Evolutionary conservation across 2,113 vertebrate species (phyloP).

Genomic region (Benitochromis conjunctus): DNA sequence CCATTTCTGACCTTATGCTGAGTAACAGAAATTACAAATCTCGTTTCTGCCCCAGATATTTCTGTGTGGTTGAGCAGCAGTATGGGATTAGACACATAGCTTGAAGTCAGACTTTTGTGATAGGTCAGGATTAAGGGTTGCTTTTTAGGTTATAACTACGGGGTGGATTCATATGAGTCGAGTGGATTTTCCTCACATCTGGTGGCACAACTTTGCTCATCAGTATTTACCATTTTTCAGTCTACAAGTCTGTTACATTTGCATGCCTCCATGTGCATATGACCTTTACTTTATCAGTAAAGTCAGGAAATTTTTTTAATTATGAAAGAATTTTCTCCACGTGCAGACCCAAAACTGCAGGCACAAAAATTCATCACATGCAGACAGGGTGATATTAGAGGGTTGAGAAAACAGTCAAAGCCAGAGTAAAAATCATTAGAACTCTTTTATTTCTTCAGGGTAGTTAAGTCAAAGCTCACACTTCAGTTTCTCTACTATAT

Average conservation of each 20-base stretch:
- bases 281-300: neutral
- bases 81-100: constrained; percentile 16
- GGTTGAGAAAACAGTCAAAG: neutral
- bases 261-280: neutral
- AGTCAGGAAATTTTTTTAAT: neutral
- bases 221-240: neutral
- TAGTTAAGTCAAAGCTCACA: neutral
- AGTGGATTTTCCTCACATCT: neutral
- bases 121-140: neutral
- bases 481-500: neutral
- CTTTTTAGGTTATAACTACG: neutral
- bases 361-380: neutral
- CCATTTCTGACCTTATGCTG: neutral
- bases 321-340: neutral
- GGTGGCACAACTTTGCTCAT: neutral
- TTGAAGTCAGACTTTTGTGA: constrained; percentile 15
- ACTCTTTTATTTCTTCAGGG: neutral
- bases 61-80: neutral
- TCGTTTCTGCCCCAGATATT: constrained; percentile 3
- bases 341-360: neutral
- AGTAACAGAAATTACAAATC: neutral
- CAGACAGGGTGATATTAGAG: neutral
- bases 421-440: neutral
- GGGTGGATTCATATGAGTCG: neutral
- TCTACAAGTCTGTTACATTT: neutral